A percentile compares a stretch with the other conserved stretches of the same genome.
Conservation (phyloP, 2,888 invertebrate species). For the Ennomos quercinarius region DNA sequence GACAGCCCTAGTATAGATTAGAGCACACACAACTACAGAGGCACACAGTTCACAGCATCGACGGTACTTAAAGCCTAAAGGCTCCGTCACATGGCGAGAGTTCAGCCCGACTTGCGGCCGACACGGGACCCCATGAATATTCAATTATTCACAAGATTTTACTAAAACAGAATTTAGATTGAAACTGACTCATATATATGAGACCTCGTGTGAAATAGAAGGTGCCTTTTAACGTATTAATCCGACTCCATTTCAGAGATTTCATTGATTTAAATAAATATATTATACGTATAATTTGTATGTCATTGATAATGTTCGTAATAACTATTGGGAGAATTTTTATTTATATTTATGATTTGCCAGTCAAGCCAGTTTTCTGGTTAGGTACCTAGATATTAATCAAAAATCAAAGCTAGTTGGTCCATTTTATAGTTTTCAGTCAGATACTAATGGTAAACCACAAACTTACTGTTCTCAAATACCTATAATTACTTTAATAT, state of each 20-base stretch:
- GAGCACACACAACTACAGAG: slow-evolving; percentile 39
- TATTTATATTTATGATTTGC: neutral
- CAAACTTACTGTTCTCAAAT: too few species aligned
- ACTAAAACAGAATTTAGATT: slow-evolving; percentile 68
- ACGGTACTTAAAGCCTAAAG: slow-evolving; percentile 54
- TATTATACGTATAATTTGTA: too few species aligned
- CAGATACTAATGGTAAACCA: too few species aligned
- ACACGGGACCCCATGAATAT: slow-evolving; percentile 76
- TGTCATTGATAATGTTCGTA: neutral
- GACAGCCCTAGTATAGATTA: slow-evolving; percentile 60
- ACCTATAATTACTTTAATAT: too few species aligned
- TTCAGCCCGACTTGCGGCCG: slow-evolving; percentile 74
- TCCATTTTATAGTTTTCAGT: too few species aligned
- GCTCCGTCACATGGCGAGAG: slow-evolving; percentile 66
- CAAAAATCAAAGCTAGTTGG: too few species aligned
- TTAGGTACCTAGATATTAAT: too few species aligned
- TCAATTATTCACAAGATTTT: slow-evolving; percentile 78
- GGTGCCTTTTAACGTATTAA: slow-evolving; percentile 34
- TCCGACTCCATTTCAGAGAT: slow-evolving; percentile 9
- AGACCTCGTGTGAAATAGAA: slow-evolving; percentile 31
- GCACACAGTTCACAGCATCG: slow-evolving; percentile 28
- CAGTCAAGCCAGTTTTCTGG: too few species aligned
- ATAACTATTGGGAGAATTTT: neutral
- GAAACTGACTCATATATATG: slow-evolving; percentile 52
- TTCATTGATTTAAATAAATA: too few species aligned